Evolutionary conservation across 2,797 vertebrate species (phyloP), one percentile per base, ranked within the genome.

Genomic region (Heliangelus exortis): DNA sequence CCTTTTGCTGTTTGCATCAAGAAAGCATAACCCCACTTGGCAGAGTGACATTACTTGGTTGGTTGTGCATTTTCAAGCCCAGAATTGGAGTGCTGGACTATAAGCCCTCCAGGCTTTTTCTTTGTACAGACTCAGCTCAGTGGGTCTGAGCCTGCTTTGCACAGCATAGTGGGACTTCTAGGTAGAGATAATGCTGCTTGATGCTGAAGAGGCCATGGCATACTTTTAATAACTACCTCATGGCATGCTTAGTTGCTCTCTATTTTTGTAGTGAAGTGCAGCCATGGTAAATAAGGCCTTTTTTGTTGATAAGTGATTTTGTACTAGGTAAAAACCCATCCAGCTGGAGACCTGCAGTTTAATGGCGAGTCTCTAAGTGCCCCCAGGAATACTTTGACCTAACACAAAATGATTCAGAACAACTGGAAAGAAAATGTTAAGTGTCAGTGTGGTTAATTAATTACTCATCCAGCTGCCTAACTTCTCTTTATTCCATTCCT

Each of bases 401-500:
- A 39, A 77, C 51, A 53, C 5, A 6, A 66, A 83, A 51, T 73
- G 28, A 53, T 83, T 85, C 39, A 63, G 63, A 87, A 7, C 57
- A 82, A 93, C 65, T 68, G 81, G 75, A 80, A 84, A 81, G 66
- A 91, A 89, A 93, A 72, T 69, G 57, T 3, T 20, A 77, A 77
- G 43, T 68, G 54, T 58, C 48, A 62, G 0, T 58, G 29, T 51
- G 25, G 61, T 72, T 86, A 66, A 55, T 65, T 80, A 89, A 62
- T 95, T 75, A 69, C 11, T 0, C 14, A 36, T 55, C 10, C 41
- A 75, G 43, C 34, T 85, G 48, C 57, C 69, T 75, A 67, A 66
- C 29, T 94, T 91, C 74, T 87, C 66, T 81, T 89, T 83, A 31
- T 92, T 85, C 48, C 45, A 28, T 73, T 39, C 28, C 66, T 1